Evolutionary conservation across 2,888 invertebrate species (phyloP).

Genomic region (Troides oblongomaculatus): DNA sequence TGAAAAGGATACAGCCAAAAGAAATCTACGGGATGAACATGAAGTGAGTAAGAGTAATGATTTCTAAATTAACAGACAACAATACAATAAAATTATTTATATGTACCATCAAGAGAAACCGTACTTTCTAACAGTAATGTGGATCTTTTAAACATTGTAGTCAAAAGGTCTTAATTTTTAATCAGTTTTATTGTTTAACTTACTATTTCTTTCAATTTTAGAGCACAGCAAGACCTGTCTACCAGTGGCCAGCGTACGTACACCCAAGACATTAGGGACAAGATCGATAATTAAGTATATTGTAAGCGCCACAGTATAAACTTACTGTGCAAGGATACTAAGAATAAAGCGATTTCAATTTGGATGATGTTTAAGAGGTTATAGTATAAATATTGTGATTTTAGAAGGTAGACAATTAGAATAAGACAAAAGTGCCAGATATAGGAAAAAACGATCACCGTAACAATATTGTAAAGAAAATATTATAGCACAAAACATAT

Average conservation of each 20-base stretch:
- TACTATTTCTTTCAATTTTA: conserved; percentile 39
- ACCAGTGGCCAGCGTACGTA: conserved; percentile 67
- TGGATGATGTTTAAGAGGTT: conserved; percentile 5
- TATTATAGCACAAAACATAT: background rate
- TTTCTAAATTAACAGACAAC: background rate
- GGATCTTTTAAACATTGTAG: too few species aligned
- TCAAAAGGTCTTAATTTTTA: too few species aligned
- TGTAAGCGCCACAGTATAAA: conserved; percentile 16
- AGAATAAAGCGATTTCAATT: conserved; percentile 9
- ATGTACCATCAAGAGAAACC: too few species aligned
- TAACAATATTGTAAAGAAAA: background rate
- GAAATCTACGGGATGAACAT: conserved; percentile 51
- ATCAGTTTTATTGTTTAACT: background rate
- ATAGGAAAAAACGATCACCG: conserved; percentile 29
- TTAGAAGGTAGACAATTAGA: conserved; percentile 51
- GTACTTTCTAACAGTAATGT: too few species aligned
- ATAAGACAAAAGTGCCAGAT: conserved; percentile 73
- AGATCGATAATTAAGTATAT: conserved; percentile 27
- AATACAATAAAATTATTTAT: too few species aligned
- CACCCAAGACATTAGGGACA: conserved; percentile 54
- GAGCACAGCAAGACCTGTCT: conserved; percentile 53
- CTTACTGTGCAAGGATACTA: background rate
- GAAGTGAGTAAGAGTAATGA: conserved; percentile 50
- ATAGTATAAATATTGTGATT: conserved; percentile 50
- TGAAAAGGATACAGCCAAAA: conserved; percentile 62